Evolutionary conservation across 2,888 invertebrate species (phyloP), one percentile per base, ranked within the genome.

Genomic region (Diarsia brunnea): DNA sequence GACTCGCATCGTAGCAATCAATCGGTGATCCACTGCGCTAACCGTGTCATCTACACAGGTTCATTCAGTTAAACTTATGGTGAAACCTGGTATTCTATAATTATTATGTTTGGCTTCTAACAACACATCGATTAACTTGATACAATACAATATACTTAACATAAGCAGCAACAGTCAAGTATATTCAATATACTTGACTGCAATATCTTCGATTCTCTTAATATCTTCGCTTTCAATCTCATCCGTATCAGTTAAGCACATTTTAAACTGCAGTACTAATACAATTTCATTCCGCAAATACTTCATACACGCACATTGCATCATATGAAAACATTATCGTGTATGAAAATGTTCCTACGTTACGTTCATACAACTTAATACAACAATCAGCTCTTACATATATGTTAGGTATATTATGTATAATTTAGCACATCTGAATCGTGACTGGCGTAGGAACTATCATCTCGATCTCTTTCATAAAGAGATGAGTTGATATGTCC

Each of bases 401-500:
- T 19, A 61, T 51, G n/a, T 27, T n/a, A 43, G n/a, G 43, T 63
- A 38, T 76, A 38, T 45, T 65, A 66, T 53, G 11, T 45, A 75
- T 75, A 43, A 82, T 77, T 82, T 49, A 21, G 66, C 31, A 60
- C 64, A 72, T 27, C 64, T 2, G 58, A 71, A 66, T 68, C 78
- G 69, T 75, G 79, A 51, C 31, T 80, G 49, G 74, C 49, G 80
- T 78, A 75, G 75, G 72, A 66, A 66, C 24, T 77, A 77, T 87
- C 79, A 61, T 47, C 67, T 47, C 19, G 38, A 81, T 88, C 74
- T 69, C 19, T 69, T 72, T 49, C 43, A 53, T 43, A 60, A 27
- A 49, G 47, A 81, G 77, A 84, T 87, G 69, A 27, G 51, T 55
- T 63, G 87, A 87, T 89, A 83, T 38, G 24, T 55, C 82, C 80